phyloP scores from a whole-genome alignment of 2,888 invertebrate genomes.

The Orthosia gracilis region DNA sequence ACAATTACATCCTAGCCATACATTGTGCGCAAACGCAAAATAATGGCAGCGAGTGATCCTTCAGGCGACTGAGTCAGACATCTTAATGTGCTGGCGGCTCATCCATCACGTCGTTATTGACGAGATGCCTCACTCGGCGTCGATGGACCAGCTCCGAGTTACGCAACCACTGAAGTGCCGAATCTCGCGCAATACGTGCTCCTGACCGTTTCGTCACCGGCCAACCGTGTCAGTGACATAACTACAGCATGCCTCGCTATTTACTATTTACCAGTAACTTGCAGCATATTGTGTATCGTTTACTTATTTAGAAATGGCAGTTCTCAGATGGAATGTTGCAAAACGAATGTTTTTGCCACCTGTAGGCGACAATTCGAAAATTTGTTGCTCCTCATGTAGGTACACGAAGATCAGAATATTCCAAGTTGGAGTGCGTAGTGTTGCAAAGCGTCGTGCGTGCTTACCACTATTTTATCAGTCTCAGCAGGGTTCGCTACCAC shows the following conservation, averaged over 20 bases:
- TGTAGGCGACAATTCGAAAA: background rate
- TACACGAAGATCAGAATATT: background rate
- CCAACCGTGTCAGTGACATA: slow-evolving; percentile 11
- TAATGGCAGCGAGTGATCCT: background rate
- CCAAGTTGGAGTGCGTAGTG: background rate
- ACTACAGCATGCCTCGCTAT: slow-evolving; percentile 1
- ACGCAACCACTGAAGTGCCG: slow-evolving; percentile 11
- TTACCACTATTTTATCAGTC: background rate
- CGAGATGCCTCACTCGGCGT: background rate
- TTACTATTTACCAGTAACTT: slow-evolving; percentile 14
- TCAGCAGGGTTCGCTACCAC: background rate
- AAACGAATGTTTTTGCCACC: background rate
- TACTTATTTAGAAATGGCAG: background rate
- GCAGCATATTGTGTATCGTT: background rate
- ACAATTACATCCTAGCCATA: background rate
- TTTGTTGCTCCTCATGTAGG: too few species aligned
- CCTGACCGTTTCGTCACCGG: slow-evolving; percentile 18
- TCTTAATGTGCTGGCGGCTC: background rate
- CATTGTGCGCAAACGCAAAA: background rate
- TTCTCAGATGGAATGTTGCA: background rate
- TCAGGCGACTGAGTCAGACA: slow-evolving; percentile 10
- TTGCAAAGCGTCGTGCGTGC: background rate
- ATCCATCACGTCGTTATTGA: slow-evolving; percentile 8
- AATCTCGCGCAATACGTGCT: slow-evolving; percentile 10
- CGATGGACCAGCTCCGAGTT: slow-evolving; percentile 11